A percentile compares a stretch with the other conserved stretches of the same genome.
phyloP scores from a whole-genome alignment of 2,797 vertebrate genomes.

The Halcyon leucocephala region DNA sequence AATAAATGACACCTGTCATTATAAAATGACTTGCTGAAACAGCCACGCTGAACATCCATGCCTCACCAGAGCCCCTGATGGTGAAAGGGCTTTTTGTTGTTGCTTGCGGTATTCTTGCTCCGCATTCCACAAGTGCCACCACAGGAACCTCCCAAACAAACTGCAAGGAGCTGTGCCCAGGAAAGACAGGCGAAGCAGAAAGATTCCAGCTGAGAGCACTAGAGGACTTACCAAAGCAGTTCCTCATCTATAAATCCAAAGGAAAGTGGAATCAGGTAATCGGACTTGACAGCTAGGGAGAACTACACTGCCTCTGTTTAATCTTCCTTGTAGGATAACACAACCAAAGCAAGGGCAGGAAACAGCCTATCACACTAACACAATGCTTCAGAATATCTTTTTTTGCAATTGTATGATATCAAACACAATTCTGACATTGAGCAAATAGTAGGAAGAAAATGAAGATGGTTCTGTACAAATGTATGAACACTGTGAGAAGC shows the following conservation, averaged over 20 bases:
- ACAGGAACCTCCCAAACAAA: not conserved
- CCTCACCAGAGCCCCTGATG: not conserved
- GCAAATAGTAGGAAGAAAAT: not conserved
- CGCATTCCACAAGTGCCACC: not conserved
- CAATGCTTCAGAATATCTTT: not conserved
- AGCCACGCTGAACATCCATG: not conserved
- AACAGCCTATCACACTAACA: not conserved
- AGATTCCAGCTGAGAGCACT: constrained; percentile 8
- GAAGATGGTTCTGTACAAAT: not conserved
- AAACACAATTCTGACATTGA: not conserved
- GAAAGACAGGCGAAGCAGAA: not conserved
- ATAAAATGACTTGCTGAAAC: constrained; percentile 22
- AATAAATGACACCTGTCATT: constrained; percentile 24
- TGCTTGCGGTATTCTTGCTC: not conserved
- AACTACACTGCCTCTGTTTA: not conserved
- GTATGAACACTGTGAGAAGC: fast-evolving
- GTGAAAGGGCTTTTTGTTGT: not conserved
- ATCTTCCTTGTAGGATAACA: constrained; percentile 17
- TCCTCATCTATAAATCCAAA: constrained; percentile 17
- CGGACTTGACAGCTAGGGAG: constrained; percentile 1
- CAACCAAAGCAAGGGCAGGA: not conserved
- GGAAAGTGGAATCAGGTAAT: constrained; percentile 46
- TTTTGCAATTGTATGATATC: not conserved
- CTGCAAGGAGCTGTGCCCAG: not conserved
- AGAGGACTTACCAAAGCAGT: not conserved